Evolutionary conservation across 92 coral and sea anemone genomes (phyloP).

Genomic region (Parazoanthus darwini): DNA sequence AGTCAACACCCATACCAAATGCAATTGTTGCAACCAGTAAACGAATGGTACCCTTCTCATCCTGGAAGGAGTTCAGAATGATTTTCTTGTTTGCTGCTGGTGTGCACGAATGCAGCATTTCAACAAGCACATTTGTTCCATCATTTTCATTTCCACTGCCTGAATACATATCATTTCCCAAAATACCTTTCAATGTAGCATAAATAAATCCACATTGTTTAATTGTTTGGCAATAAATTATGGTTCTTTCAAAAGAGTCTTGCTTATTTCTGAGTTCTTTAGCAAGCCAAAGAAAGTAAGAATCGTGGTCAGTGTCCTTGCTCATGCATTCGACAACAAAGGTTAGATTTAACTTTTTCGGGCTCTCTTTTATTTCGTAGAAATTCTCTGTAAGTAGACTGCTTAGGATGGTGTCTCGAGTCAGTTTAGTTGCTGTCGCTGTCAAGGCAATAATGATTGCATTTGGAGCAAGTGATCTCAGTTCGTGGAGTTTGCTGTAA

Average conservation of each 20-base stretch:
- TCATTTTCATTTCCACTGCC: conserved; percentile 4
- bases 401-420: conserved; percentile 40
- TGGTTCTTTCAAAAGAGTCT: conserved; percentile 45
- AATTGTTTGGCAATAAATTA: conserved; percentile 67
- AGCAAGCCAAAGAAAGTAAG: conserved; percentile 51
- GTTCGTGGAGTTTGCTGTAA: conserved; percentile 51
- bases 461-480: conserved; percentile 39
- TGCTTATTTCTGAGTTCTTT: conserved; percentile 39
- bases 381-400: conserved; percentile 41
- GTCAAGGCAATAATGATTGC: conserved; percentile 45
- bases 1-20: conserved; percentile 32
- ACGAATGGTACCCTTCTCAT: conserved; percentile 1
- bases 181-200: conserved; percentile 52
- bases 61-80: conserved; percentile 19
- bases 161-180: conserved; percentile 35
- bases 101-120: conserved; percentile 50
- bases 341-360: conserved; percentile 49
- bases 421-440: conserved; percentile 52
- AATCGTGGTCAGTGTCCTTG: conserved; percentile 49
- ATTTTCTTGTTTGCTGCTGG: conserved; percentile 32
- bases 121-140: conserved; percentile 46
- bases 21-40: conserved; percentile 28
- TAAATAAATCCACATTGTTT: conserved; percentile 60
- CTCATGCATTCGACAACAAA: conserved; percentile 58
- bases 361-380: conserved; percentile 52